Evolutionary conservation across 2,113 vertebrate species (phyloP), one percentile per base, ranked within the genome.

Genomic region (Vireo altiloquus): DNA sequence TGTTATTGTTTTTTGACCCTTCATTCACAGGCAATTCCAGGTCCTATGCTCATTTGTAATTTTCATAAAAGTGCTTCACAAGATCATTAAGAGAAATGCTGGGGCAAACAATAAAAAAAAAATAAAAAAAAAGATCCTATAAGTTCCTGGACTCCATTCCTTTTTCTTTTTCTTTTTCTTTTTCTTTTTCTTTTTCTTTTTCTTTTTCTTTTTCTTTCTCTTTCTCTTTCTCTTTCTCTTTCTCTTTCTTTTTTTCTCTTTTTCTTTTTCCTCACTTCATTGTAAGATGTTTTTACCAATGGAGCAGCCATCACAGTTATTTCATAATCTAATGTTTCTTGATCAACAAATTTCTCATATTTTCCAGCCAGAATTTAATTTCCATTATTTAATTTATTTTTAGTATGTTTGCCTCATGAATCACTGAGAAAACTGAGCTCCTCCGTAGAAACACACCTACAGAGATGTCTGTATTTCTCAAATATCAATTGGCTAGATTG

Each of bases 261-360:
- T 52, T 52, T 24, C 0, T 53, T 70, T 7, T 3, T 0, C 1
- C 5, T 0, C 6, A 11, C 3, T 78, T 57, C 49, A 69, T 66
- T 86, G 82, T 75, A 59, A 65, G 22, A 21, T 59, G 1, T 25
- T 81, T 25, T 66, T 78, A 42, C 7, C 27, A 63, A 21, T 63
- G 20, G 4, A 6, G 3, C 5, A 92, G 6, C 6, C 13, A 47
- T 64, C 47, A 69, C 8, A 11, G 2, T 46, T 81, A 59, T 63
- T 83, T 89, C 6, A 22, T 57, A 61, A 46, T 28, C 22, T 71
- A 68, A 60, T 15, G 11, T 59, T 35, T 80, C 39, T 80, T 17
- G 10, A 39, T 74, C 18, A 50, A 3, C 4, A 63, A 44, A 21
- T 57, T 69, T 80, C 19, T 77, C 9, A 13, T 74, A 24, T 17